These are phyloP conservation scores for Paragorgia papillata DNA, from an alignment of 92 coral and sea anemone genomes.

Conservation along the genomic window DNA sequence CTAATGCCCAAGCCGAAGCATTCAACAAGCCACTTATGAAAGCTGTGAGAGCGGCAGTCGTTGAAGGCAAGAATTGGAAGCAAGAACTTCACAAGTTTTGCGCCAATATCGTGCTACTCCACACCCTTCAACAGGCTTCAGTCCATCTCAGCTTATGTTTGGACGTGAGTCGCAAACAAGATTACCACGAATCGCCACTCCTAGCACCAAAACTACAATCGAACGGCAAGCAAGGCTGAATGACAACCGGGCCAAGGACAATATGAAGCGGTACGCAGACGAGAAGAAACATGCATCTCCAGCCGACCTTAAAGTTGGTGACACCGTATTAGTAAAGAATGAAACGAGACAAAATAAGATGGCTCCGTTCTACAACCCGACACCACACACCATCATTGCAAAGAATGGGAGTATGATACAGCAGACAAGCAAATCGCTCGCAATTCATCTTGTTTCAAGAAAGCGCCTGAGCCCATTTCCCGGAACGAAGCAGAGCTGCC, in stretches of 20 bases:
- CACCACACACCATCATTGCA: constrained; percentile 23
- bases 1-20: constrained; percentile 41
- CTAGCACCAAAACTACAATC: background rate
- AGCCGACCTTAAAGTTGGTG: constrained; percentile 27
- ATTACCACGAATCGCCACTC: constrained; percentile 17
- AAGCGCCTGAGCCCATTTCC: background rate
- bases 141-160: constrained; percentile 22
- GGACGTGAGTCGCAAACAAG: constrained; percentile 26
- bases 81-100: constrained; percentile 27
- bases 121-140: constrained; percentile 16
- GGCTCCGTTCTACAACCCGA: constrained; percentile 4
- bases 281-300: constrained; percentile 16
- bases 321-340: constrained; percentile 35
- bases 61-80: constrained; percentile 19
- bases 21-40: constrained; percentile 54
- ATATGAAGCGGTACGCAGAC: constrained; percentile 28
- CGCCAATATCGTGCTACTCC: constrained; percentile 34
- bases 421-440: constrained; percentile 10
- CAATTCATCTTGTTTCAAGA: constrained; percentile 43
- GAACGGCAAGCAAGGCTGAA: constrained; percentile 10
- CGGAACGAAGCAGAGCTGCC: constrained; percentile 10
- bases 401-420: constrained; percentile 21
- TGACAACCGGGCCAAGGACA: constrained; percentile 27
- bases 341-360: constrained; percentile 23
- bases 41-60: constrained; percentile 24